Evolutionary conservation across 2,113 vertebrate genomes (phyloP), one percentile per base, ranked within the genome.

Genomic region (Nerophis ophidion): DNA sequence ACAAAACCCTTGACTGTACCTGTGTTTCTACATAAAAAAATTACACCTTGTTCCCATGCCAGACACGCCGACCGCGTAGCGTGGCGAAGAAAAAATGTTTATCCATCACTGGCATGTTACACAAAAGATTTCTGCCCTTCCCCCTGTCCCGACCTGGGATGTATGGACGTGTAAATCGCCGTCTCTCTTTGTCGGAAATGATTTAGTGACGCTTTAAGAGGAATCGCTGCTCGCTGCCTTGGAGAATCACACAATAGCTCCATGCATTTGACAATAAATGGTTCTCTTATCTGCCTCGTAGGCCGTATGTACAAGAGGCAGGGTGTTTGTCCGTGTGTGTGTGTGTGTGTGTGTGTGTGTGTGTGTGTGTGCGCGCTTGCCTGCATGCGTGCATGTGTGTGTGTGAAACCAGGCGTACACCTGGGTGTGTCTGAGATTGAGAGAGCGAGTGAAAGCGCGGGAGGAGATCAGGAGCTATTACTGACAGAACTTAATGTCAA

Each of bases 401-500:
- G 61, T 61, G 71, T 34, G 67, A 66, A 57, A 35, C 63, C 51
- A 48, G 73, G 79, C 61, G 59, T 48, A 64, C 62, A 83, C 80
- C 75, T 82, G 72, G 77, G 76, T 74, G 79, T 80, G 79, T 79
- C 75, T 67, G 71, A 74, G 72, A 81, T 78, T 71, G 79, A 72
- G 68, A 79, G 64, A 70, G 64, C 72, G 56, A 85, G 65, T 38
- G 68, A 80, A 76, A 67, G 66, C 69, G 75, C 48, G 0, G 60
- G 68, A 81, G 73, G 85, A 84, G 82, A 83, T 86, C 79, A 77
- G 70, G 73, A 81, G 76, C 79, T 72, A 82, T 87, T 87, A 86
- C 81, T 76, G 79, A 84, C 80, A 85, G 69, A 80, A 72, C 66
- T 77, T 83, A 75, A 84, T 81, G 76, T 84, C 75, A 78, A 71